Percentiles rank a stretch among this genome's conserved stretches.
Conservation (phyloP, 2,888 invertebrate genomes). For the Agrilus mali region DNA sequence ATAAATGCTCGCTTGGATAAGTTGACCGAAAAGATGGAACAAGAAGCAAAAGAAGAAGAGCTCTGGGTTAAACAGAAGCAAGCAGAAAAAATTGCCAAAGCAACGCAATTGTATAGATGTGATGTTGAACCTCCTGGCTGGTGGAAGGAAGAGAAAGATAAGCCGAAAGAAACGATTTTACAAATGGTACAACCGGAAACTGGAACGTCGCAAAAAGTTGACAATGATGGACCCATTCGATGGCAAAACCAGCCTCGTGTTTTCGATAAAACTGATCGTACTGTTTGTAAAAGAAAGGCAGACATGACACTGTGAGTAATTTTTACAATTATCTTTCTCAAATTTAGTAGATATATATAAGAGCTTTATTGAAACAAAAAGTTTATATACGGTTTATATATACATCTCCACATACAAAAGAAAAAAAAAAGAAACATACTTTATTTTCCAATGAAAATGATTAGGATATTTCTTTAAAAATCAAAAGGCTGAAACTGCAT, state of each 20-base stretch:
- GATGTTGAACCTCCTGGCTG: conserved; percentile 23
- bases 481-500: no score
- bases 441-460: no score
- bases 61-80: conserved; percentile 10
- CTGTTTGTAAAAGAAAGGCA: conserved; percentile 25
- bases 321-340: background rate
- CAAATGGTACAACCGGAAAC: background rate
- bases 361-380: no score
- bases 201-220: background rate
- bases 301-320: conserved; percentile 26
- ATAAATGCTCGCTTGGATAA: conserved; percentile 30
- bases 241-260: conserved; percentile 42
- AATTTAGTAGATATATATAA: no score
- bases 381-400: no score
- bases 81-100: conserved; percentile 12
- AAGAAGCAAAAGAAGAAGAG: conserved; percentile 19
- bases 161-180: background rate
- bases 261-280: conserved; percentile 24
- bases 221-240: conserved; percentile 27
- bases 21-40: conserved; percentile 25
- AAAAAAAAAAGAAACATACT: no score
- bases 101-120: conserved; percentile 17
- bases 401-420: no score
- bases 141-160: conserved; percentile 18
- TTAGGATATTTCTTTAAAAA: no score